Base-by-base conservation (phyloP, 1,140 invertebrate genomes). In the Drosophila willistoni region DNA sequence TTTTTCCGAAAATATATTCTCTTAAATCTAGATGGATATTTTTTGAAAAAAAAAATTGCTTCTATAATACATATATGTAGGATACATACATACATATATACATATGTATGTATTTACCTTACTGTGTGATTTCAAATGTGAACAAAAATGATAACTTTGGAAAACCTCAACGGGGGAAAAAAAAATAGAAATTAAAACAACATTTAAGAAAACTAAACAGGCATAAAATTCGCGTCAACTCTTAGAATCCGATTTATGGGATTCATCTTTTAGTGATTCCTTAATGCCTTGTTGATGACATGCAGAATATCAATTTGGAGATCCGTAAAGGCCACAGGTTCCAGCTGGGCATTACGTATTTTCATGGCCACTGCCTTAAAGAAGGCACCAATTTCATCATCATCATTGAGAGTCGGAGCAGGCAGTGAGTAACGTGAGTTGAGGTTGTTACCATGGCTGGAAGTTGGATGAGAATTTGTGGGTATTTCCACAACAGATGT, bases 281-380 rank as follows among this genome's bases (percentile, higher is more conserved):
- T 82, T 64, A 91, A 68, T 42, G 86, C 77, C 17, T 79, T 77
- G 54, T 91, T 91, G 7, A 91, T 91, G 25, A 91, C 90, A 14
- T 78, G 75, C 44, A 91, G 64, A 68, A 91, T 91, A 60, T 91
- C 78, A 42, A 91, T 91, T 74, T 91, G 90, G 33, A 91, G 73
- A 60, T 91, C 90, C 3, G 90, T 91, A 54, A 91, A 91, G 34
- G 82, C 85, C 41, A 91, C 82, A 17, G 90, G 90, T 36, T 89
- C 86, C 55, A 91, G 54, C 25, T 91, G 86, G 13, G 90, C 90
- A 62, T 62, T 87, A 17, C 90, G 87, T 71, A 91, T 91, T 72
- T 91, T 91, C 90, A 91, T 91, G 62, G 90, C 79, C 19, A 91
- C 80, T 17, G 90, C 87, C 66, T 80, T 90, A 34, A 91, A 91